phyloP scores from a whole-genome alignment of 2,888 invertebrate genomes.

The Leptinotarsa peninsularis region DNA sequence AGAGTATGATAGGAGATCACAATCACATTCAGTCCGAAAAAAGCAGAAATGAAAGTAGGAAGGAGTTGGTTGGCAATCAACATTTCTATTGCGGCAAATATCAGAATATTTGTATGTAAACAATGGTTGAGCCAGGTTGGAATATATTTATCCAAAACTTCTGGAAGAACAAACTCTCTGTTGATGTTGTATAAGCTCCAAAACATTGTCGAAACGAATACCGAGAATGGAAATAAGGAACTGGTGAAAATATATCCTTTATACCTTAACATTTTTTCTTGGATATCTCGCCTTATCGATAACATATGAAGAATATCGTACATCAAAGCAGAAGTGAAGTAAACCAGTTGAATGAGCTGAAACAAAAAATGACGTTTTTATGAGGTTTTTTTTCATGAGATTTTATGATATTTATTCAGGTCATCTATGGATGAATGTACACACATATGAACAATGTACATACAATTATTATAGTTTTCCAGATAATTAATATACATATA shows the following conservation, averaged over 20 bases:
- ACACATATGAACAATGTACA: too few relatives aligned
- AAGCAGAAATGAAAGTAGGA: conserved; percentile 44
- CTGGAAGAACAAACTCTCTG: conserved; percentile 48
- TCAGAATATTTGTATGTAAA: conserved; percentile 43
- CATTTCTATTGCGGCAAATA: conserved; percentile 45
- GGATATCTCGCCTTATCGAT: conserved; percentile 21
- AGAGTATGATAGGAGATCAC: conserved; percentile 38
- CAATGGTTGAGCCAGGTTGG: conserved; percentile 49
- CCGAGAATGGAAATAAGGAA: conserved; percentile 43
- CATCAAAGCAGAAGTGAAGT: conserved; percentile 40
- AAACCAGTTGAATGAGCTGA: conserved; percentile 46
- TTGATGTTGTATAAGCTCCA: conserved; percentile 48
- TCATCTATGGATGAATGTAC: too few relatives aligned
- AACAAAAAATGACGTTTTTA: conserved; percentile 22
- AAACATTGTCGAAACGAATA: conserved; percentile 46
- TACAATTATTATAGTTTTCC: too few relatives aligned
- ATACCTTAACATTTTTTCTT: conserved; percentile 30
- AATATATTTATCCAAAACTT: conserved; percentile 43
- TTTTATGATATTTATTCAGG: too few relatives aligned
- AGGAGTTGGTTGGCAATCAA: conserved; percentile 44
- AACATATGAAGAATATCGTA: conserved; percentile 40
- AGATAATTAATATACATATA: too few relatives aligned
- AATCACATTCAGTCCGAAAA: conserved; percentile 40
- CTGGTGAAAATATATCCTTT: conserved; percentile 47
- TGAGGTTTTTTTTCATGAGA: too few relatives aligned